Percentiles rank a stretch among this genome's conserved stretches.
These are phyloP conservation scores for Podargus strigoides DNA, from an alignment of 2,797 vertebrate genomes.

Conservation along the genomic window DNA sequence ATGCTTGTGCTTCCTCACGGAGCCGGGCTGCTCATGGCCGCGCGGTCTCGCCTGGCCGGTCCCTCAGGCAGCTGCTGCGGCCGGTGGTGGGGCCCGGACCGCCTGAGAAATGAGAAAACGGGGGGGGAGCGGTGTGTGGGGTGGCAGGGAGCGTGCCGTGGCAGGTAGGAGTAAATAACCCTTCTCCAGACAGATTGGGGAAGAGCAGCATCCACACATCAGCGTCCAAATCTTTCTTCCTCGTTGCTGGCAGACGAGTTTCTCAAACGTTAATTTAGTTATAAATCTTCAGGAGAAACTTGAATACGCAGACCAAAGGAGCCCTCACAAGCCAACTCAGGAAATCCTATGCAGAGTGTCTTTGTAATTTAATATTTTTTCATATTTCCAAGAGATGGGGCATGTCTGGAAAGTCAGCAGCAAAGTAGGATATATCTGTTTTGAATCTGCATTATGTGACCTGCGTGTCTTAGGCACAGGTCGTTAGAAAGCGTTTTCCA, in stretches of 20 bases:
- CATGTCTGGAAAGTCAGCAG: neutral
- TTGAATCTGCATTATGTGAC: neutral
- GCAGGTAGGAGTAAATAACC: neutral
- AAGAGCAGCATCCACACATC: fast-evolving
- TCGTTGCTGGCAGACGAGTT: neutral
- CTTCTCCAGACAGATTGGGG: neutral
- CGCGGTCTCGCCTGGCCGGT: neutral
- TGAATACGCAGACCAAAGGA: neutral
- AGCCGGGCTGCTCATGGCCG: neutral
- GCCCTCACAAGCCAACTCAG: neutral
- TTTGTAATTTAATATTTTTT: neutral
- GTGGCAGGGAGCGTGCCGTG: neutral
- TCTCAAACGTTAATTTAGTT: neutral
- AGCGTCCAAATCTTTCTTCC: neutral
- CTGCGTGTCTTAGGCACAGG: neutral
- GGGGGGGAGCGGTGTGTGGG: neutral
- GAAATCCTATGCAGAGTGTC: neutral
- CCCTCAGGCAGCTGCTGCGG: neutral
- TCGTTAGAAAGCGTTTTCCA: neutral
- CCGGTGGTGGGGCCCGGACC: neutral
- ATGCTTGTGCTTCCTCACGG: neutral
- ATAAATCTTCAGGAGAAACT: neutral
- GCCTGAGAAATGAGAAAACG: neutral
- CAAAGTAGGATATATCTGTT: neutral
- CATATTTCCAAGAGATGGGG: neutral